Percentiles rank a stretch among this genome's conserved stretches.
phyloP scores from a whole-genome alignment of 2,113 vertebrate species.

The Echinops telfairi region DNA sequence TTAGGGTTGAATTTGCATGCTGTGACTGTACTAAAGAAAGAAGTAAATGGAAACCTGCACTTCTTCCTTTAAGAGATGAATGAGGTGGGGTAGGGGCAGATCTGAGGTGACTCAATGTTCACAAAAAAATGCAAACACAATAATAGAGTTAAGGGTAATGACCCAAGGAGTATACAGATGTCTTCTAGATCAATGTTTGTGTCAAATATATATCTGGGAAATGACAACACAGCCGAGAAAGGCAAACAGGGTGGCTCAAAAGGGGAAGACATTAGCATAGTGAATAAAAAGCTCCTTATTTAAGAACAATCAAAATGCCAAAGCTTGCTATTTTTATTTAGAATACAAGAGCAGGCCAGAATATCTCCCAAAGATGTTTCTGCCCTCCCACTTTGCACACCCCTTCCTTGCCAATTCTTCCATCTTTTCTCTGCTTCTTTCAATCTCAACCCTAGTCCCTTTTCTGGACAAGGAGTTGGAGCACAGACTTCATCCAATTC shows the following conservation, averaged over 20 bases:
- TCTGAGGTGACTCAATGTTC: background rate
- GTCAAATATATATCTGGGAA: background rate
- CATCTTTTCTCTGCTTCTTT: conserved; percentile 2
- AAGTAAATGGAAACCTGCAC: background rate
- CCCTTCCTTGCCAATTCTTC: background rate
- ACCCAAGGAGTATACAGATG: background rate
- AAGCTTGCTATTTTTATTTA: conserved; percentile 19
- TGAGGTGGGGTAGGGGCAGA: background rate
- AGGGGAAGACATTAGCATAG: background rate
- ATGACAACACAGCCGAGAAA: background rate
- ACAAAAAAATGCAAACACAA: too few species aligned
- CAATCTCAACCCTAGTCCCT: background rate
- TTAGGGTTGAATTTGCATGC: background rate
- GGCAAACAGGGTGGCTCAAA: background rate
- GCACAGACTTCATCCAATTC: background rate
- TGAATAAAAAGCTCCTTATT: background rate
- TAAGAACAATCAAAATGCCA: conserved; percentile 19
- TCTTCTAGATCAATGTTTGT: background rate
- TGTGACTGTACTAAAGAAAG: background rate
- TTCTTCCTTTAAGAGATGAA: background rate
- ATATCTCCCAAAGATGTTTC: background rate
- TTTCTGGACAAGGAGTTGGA: background rate
- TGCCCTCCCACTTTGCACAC: background rate
- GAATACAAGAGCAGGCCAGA: conserved; percentile 4
- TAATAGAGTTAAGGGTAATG: background rate